Base-by-base conservation (phyloP, 2,888 invertebrate genomes). In the Hylaea fasciaria region DNA sequence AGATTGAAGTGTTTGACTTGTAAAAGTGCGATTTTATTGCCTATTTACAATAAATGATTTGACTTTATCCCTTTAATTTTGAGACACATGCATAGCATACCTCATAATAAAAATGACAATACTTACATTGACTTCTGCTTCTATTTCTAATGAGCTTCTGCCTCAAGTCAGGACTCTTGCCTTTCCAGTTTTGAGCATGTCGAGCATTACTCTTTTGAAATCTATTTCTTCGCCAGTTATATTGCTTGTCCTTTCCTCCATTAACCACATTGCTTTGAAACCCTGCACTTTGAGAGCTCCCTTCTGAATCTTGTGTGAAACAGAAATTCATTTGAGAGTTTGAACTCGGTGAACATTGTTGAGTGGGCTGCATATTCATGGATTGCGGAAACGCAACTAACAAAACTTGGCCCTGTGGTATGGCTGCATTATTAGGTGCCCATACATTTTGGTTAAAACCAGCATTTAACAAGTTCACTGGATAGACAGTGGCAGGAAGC, bases 121-220 rank as follows among this genome's bases (percentile, higher is more conserved):
- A 66, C 49, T 50, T 39, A 61, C 71, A 57, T 53, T 45, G 22
- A 50, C 63, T 68, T 8, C 53, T 46, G 44, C 54, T 69, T 62
- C 64, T 71, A 61, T 66, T 77, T 32, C 66, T 69, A 46, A 48
- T 59, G 41, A 83, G 58, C 58, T 66, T 73, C 51, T 69, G 66
- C 17, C 83, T 72, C 51, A 82, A 69, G 67, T 83, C 83, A 45
- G 67, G 2, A 32, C 46, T 68, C 12, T 68, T 22, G 7, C n/a
- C 5, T 28, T 40, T 35, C 52, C 52, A 22, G 13, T 29, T 48
- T 29, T 35, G 14, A 0, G 13, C 13, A 9, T 45, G 11, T 9
- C 13, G 17, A 16, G 22, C 1, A n/a, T 45, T 47, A 47, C 35
- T 47, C 4, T 52, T 35, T 13, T 2, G 4, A 35, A 13, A 37